A percentile compares a stretch with the other conserved stretches of the same genome.
These are phyloP conservation scores for Scaptomyza graminum DNA, from an alignment of 1,140 invertebrate species.

Conservation along the genomic window DNA sequence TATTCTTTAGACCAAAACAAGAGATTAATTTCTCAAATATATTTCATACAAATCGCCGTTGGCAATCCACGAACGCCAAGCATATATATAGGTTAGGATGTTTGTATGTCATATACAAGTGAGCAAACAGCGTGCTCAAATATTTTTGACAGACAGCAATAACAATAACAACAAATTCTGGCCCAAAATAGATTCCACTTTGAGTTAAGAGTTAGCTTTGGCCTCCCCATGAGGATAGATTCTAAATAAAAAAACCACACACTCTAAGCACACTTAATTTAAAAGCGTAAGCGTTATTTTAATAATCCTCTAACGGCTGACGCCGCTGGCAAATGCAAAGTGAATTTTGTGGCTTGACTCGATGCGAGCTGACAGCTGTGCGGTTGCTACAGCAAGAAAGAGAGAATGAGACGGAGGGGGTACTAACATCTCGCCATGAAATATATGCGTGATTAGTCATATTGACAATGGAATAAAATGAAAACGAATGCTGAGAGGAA, in stretches of 20 bases:
- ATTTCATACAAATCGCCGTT: slow-evolving; percentile 27
- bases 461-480: slow-evolving; percentile 61
- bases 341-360: slow-evolving; percentile 79
- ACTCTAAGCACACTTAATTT: slow-evolving; percentile 63
- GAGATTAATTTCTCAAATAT: slow-evolving; percentile 44
- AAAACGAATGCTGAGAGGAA: background rate
- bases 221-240: too few relatives aligned
- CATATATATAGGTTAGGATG: too few relatives aligned
- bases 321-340: slow-evolving; percentile 66
- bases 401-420: slow-evolving; percentile 10
- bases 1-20: slow-evolving; percentile 27
- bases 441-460: slow-evolving; percentile 80
- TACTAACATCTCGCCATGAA: slow-evolving; percentile 53
- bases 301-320: slow-evolving; percentile 72
- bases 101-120: slow-evolving; percentile 28
- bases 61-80: background rate
- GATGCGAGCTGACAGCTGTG: slow-evolving; percentile 73
- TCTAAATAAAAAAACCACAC: too few relatives aligned
- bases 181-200: slow-evolving; percentile 35
- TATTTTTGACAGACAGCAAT: slow-evolving; percentile 62
- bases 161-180: slow-evolving; percentile 20
- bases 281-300: slow-evolving; percentile 81
- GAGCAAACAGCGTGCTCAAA: slow-evolving; percentile 47
- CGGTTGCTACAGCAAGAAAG: slow-evolving; percentile 9
- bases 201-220: too few relatives aligned